A percentile compares a stretch with the other conserved stretches of the same genome.
Evolutionary conservation across 2,113 vertebrate genomes (phyloP).

Genomic region (Rhynchomys soricoides): DNA sequence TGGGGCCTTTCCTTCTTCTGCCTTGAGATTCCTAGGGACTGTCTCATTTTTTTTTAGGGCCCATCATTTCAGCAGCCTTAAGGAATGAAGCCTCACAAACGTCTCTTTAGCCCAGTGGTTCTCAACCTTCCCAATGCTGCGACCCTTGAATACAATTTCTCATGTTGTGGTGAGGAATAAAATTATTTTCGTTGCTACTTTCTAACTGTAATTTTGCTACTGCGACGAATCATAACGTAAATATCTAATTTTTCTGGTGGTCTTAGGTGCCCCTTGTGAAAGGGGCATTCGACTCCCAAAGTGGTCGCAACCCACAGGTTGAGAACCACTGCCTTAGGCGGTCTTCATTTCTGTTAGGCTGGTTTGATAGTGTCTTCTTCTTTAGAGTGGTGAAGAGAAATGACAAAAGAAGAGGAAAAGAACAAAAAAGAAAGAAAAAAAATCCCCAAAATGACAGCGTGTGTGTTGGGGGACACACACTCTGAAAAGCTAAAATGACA

Average conservation of each 20-base stretch:
- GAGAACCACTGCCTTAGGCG: neutral
- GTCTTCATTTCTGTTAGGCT: neutral
- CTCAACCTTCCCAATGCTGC: neutral
- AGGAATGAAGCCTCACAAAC: neutral
- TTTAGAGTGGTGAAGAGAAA: conserved; percentile 74
- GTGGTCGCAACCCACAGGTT: neutral
- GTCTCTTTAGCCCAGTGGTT: neutral
- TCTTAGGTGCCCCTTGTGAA: too few species aligned
- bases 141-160: neutral
- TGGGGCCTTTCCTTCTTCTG: neutral
- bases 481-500: conserved; percentile 30
- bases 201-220: neutral
- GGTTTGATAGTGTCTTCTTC: conserved; percentile 29
- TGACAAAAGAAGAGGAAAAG: conserved; percentile 1
- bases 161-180: neutral
- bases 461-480: neutral
- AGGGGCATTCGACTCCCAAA: too few species aligned
- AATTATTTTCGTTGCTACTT: neutral
- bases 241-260: too few species aligned
- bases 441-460: neutral
- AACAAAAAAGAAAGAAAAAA: neutral
- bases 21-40: neutral
- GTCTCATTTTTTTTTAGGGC: neutral
- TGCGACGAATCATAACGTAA: neutral
- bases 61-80: neutral